Base-by-base conservation (phyloP, 1,140 invertebrate genomes). In the Drosophila ohnishii region DNA sequence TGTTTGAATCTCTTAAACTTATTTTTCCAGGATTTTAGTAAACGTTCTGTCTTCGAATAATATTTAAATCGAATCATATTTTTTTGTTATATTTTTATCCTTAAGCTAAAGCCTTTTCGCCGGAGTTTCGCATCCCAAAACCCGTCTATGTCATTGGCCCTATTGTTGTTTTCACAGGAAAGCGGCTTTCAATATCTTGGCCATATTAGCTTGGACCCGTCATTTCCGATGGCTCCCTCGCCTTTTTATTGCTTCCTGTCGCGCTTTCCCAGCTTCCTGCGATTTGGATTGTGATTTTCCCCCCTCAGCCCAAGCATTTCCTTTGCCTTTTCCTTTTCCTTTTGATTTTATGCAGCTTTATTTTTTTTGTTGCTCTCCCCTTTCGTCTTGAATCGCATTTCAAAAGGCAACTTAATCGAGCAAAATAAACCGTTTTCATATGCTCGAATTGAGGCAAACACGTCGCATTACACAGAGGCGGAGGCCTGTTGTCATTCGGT, bases 361-460 rank as follows among this genome's bases (percentile, higher is more conserved):
- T 30, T 30, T 48, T 35, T 42, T 72, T 35, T 51, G 3, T 44
- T 55, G 3, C 28, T 63, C 57, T 32, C 13, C 9, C 13, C 9
- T 53, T 37, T 61, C 61, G 65, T 53, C 63, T 53, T 50, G 70
- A 73, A 84, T 80, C 82, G 64, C 72, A 74, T 74, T 84, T 70
- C 84, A 85, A 80, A 88, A 88, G 77, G 81, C 80, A 80, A 90
- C 75, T 90, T 90, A 90, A 90, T 90, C 88, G 88, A 90, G 88
- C 88, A 90, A 90, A 90, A 90, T 90, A 90, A 90, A 90, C 88
- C 88, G 67, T 85, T 90, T 89, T 82, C 73, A 88, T 80, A 85
- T 85, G 84, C 88, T 80, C 63, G 88, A 90, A 88, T 90, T 90
- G 81, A 89, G 75, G 77, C 81, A 88, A 90, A 86, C 84, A 84